These are phyloP conservation scores for Motacilla tschutschensis DNA, from an alignment of 2,113 vertebrate genomes.

Conservation along the genomic window DNA sequence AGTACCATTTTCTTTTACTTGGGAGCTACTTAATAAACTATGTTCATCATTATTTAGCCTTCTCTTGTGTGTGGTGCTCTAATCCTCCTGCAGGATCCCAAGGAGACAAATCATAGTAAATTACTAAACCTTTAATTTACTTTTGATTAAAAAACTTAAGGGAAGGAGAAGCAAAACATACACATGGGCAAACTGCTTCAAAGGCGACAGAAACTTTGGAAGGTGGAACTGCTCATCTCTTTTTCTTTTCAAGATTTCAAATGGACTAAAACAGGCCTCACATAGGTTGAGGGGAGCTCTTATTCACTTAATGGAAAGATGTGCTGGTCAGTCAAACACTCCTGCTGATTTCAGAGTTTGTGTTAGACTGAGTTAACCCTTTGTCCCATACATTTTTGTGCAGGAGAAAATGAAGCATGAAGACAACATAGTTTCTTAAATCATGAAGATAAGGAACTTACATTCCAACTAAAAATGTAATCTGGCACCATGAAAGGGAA, in stretches of 20 bases:
- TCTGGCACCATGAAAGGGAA: not conserved
- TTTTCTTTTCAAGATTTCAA: not conserved
- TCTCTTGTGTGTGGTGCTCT: not conserved
- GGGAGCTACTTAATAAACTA: slow-evolving; percentile 38
- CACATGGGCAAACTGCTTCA: not conserved
- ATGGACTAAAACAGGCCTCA: not conserved
- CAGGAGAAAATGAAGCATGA: not conserved
- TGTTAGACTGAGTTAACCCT: not conserved
- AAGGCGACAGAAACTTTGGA: not conserved
- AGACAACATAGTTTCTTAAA: not conserved
- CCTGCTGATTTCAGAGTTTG: not conserved
- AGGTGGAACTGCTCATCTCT: not conserved
- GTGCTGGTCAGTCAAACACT: not conserved
- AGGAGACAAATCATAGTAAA: slow-evolving; percentile 37
- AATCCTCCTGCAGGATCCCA: slow-evolving; percentile 38
- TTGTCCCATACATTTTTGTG: not conserved
- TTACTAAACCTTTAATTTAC: slow-evolving; percentile 51
- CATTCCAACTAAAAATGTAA: not conserved
- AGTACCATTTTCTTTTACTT: slow-evolving; percentile 24
- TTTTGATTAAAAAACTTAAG: slow-evolving; percentile 18
- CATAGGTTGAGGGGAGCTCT: not conserved
- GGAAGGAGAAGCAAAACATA: not conserved
- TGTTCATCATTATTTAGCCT: slow-evolving; percentile 33
- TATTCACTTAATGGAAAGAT: not conserved
- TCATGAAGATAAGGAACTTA: not conserved